Conservation (phyloP, 2,888 invertebrate genomes). For the Orchestes rusci region DNA sequence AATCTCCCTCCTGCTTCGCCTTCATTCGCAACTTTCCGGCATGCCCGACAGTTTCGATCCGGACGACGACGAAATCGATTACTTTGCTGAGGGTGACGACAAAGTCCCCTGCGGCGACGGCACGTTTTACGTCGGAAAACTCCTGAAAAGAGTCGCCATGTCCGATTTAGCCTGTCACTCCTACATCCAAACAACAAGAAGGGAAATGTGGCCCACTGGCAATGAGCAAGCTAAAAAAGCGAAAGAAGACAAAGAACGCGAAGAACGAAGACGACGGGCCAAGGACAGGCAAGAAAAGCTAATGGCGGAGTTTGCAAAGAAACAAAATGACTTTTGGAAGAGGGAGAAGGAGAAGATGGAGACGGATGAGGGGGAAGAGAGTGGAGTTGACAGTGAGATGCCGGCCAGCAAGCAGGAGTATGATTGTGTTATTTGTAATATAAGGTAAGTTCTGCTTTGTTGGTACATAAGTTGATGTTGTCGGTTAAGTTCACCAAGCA, state of each 20-base stretch:
- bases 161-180: conserved; percentile 64
- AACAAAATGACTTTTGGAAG: conserved; percentile 72
- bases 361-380: conserved; percentile 45
- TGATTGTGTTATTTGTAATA: conserved; percentile 94
- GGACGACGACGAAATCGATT: conserved; percentile 41
- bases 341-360: conserved; percentile 52
- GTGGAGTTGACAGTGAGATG: conserved; percentile 50
- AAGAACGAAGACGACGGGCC: conserved; percentile 75
- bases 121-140: conserved; percentile 73
- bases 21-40: conserved; percentile 84
- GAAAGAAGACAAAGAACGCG: conserved; percentile 65
- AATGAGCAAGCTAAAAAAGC: conserved; percentile 67
- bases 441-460: conserved; percentile 35
- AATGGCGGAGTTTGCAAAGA: conserved; percentile 88
- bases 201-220: conserved; percentile 73
- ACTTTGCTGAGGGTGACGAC: conserved; percentile 23
- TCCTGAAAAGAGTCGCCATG: conserved; percentile 68
- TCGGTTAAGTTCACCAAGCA: conserved; percentile 64
- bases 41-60: conserved; percentile 66
- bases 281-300: conserved; percentile 86
- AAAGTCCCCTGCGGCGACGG: conserved; percentile 68
- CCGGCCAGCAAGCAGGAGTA: conserved; percentile 57
- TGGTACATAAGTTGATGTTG: neutral
- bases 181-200: conserved; percentile 53
- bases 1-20: conserved; percentile 80